phyloP scores from a whole-genome alignment of 2,797 vertebrate species.

The Perodicticus potto region DNA sequence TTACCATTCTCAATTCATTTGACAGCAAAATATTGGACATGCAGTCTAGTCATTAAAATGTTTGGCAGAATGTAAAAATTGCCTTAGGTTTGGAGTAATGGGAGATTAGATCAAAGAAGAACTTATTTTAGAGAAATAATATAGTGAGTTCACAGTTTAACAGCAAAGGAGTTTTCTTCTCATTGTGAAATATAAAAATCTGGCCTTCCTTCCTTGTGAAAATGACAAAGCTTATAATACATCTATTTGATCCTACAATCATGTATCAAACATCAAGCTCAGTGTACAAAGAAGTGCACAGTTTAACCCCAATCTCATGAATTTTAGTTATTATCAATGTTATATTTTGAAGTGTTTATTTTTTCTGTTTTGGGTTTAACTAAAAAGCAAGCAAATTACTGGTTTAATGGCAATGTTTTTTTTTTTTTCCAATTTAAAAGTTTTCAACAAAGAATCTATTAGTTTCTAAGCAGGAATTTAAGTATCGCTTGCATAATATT shows the following conservation, averaged over 20 bases:
- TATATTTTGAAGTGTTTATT: background rate
- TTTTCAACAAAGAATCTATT: background rate
- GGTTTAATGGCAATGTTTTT: background rate
- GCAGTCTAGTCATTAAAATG: background rate
- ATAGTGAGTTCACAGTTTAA: background rate
- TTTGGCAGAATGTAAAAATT: background rate
- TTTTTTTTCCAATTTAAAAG: background rate
- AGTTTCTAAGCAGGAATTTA: background rate
- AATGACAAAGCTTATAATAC: background rate
- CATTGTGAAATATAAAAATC: background rate
- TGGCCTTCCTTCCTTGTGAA: background rate
- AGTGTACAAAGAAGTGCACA: background rate
- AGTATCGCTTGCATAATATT: background rate
- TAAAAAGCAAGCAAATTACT: background rate
- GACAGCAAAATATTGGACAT: background rate
- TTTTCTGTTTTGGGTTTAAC: background rate
- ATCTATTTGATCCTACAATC: background rate
- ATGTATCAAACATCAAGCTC: background rate
- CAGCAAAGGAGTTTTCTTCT: background rate
- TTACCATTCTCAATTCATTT: background rate
- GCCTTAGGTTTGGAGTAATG: background rate
- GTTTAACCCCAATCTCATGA: background rate
- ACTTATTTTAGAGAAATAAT: constrained; percentile 24
- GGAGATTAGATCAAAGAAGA: background rate
- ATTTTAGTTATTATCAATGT: background rate